Conservation (phyloP, 2,113 vertebrate genomes). For the Podiceps cristatus region DNA sequence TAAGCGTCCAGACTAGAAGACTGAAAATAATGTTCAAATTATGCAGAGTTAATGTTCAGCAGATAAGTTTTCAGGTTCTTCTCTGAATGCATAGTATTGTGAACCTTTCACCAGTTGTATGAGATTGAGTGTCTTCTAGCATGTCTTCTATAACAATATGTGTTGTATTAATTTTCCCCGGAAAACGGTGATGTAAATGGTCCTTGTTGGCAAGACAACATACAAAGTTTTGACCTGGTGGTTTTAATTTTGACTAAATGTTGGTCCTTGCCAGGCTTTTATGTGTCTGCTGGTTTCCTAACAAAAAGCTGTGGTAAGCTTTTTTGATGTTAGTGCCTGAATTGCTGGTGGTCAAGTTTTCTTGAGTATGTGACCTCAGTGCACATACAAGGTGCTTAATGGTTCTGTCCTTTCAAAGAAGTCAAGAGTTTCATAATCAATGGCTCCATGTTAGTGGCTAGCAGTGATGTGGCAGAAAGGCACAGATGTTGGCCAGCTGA, state of each 20-base stretch:
- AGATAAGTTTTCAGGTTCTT: constrained; percentile 13
- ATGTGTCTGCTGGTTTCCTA: background rate
- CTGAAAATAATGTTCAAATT: constrained; percentile 24
- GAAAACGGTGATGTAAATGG: background rate
- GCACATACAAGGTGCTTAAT: background rate
- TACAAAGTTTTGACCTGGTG: background rate
- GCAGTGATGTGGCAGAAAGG: background rate
- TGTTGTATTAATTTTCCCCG: background rate
- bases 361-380: background rate
- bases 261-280: background rate
- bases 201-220: background rate
- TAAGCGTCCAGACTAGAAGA: background rate
- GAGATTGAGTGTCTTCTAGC: background rate
- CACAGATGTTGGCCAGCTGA: background rate
- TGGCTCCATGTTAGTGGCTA: rapidly evolving
- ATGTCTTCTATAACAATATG: background rate
- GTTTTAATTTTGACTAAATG: background rate
- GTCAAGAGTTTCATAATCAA: background rate
- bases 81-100: background rate
- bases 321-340: background rate
- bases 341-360: background rate
- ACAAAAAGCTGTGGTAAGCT: background rate
- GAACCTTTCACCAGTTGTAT: background rate
- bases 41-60: background rate
- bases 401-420: background rate